These are phyloP conservation scores for Conistra vaccinii DNA, from an alignment of 2,888 invertebrate genomes.

Conservation along the genomic window DNA sequence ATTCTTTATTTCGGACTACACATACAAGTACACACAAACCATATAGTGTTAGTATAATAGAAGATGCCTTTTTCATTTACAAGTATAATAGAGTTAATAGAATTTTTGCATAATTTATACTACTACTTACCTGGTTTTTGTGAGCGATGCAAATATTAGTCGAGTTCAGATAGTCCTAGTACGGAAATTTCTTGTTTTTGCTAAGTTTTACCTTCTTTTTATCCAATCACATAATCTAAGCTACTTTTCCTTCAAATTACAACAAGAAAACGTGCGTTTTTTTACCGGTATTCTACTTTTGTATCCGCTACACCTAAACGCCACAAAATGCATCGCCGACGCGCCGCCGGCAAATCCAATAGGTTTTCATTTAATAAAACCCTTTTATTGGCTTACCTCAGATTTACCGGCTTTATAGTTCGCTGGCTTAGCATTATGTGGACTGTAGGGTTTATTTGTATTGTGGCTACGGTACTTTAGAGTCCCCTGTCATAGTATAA, in stretches of 20 bases:
- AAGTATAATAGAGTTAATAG: not conserved
- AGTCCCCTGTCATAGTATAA: not conserved
- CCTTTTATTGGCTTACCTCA: constrained; percentile 89
- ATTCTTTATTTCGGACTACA: no score
- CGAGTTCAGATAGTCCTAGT: no score
- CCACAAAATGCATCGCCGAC: constrained; percentile 80
- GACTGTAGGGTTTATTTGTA: constrained; percentile 56
- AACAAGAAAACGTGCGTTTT: not conserved
- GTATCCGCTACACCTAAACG: constrained; percentile 71
- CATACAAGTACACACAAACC: no score
- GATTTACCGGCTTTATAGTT: constrained; percentile 81
- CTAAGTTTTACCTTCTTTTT: not conserved
- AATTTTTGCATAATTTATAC: no score
- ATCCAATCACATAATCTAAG: not conserved
- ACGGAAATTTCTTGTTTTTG: not conserved
- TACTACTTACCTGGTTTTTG: no score
- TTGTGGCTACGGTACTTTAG: constrained; percentile 22
- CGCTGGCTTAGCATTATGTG: constrained; percentile 72
- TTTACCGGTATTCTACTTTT: constrained; percentile 58
- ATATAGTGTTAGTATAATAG: no score
- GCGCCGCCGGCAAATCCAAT: constrained; percentile 84
- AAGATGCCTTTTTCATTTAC: not conserved
- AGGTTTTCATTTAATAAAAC: constrained; percentile 89
- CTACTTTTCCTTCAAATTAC: not conserved
- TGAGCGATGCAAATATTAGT: not conserved